These are phyloP conservation scores for Leptinotarsa lineolata DNA, from an alignment of 1,140 invertebrate species.

Conservation along the genomic window DNA sequence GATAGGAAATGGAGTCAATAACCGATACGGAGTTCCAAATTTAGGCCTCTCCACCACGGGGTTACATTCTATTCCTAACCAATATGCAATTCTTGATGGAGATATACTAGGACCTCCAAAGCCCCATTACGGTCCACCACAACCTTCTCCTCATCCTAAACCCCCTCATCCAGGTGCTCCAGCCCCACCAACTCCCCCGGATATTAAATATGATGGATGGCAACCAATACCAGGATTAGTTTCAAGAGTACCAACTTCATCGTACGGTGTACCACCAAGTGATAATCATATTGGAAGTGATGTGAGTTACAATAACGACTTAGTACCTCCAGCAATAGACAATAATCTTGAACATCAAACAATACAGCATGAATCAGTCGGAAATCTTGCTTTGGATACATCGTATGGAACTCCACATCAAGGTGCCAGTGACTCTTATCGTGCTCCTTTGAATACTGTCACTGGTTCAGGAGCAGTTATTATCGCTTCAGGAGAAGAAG, in stretches of 20 bases:
- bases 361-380: background rate
- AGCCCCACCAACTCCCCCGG: conserved; percentile 72
- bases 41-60: background rate
- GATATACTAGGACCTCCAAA: conserved; percentile 28
- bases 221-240: conserved; percentile 74
- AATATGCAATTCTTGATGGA: conserved; percentile 53
- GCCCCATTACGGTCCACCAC: conserved; percentile 54
- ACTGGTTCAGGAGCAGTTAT: conserved; percentile 53
- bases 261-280: conserved; percentile 32
- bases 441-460: conserved; percentile 52
- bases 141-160: conserved; percentile 58
- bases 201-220: conserved; percentile 82
- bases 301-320: conserved; percentile 44
- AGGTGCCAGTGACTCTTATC: conserved; percentile 54
- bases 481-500: conserved; percentile 47
- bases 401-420: conserved; percentile 49
- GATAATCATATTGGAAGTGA: conserved; percentile 35
- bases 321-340: conserved; percentile 56
- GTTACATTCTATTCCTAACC: conserved; percentile 51
- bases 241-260: conserved; percentile 50
- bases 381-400: conserved; percentile 39
- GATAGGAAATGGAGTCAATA: background rate
- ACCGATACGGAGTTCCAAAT: conserved; percentile 40
- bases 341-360: conserved; percentile 13
- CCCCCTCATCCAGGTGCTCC: conserved; percentile 68